These are phyloP conservation scores for Sapajus apella DNA, from an alignment of 2,113 vertebrate genomes.

Conservation along the genomic window DNA sequence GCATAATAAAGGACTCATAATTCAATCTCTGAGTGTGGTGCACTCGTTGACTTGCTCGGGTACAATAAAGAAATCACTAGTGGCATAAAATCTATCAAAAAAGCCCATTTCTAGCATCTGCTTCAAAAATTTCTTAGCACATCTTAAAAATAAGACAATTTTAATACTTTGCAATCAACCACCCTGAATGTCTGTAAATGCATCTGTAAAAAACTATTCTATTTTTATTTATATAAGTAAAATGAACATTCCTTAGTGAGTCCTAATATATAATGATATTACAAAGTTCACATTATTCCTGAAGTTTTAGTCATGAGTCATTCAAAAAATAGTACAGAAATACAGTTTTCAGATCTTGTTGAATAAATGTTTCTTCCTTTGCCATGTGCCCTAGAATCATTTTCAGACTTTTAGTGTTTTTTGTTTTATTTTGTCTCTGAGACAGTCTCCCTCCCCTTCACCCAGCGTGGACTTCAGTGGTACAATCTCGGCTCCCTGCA, in stretches of 20 bases:
- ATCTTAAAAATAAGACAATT: neutral
- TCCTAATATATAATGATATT: neutral
- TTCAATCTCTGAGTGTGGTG: no score
- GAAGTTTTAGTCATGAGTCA: neutral
- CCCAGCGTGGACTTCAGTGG: no score
- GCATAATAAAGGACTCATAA: no score
- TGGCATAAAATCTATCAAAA: neutral
- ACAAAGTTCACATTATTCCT: neutral
- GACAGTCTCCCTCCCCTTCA: no score
- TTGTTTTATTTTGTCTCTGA: neutral
- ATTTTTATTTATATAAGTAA: neutral
- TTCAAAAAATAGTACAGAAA: neutral
- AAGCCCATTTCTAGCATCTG: neutral
- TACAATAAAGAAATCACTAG: neutral
- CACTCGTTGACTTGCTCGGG: no score
- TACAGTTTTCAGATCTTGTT: neutral
- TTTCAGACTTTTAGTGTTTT: neutral
- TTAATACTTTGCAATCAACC: neutral
- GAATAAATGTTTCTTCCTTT: neutral
- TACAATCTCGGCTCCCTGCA: no score
- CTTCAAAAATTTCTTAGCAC: neutral
- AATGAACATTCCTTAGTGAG: constrained; percentile 19
- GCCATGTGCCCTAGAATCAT: neutral
- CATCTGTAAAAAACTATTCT: neutral
- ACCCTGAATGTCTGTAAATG: neutral